Conservation (phyloP, 2,888 invertebrate genomes). For the Biston stratarius region DNA sequence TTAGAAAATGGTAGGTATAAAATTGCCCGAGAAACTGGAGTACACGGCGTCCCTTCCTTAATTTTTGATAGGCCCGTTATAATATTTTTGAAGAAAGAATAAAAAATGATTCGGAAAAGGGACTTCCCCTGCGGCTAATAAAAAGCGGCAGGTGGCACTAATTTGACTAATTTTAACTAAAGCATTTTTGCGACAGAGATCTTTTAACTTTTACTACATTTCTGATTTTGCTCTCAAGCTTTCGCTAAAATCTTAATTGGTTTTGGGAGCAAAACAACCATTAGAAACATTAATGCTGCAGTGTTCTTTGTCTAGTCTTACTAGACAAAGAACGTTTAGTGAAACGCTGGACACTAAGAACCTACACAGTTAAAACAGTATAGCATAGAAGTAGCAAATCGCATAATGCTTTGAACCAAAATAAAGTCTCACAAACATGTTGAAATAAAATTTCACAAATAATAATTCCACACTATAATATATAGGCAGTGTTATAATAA, state of each 20-base stretch:
- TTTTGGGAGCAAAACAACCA: conserved; percentile 9
- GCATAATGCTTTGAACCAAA: neutral
- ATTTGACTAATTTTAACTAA: conserved; percentile 32
- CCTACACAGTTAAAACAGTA: too few relatives aligned
- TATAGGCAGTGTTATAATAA: too few relatives aligned
- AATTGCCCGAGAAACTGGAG: neutral
- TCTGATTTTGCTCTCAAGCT: conserved; percentile 16
- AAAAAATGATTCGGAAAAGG: conserved; percentile 20
- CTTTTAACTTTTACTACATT: conserved; percentile 19
- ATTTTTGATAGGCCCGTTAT: conserved; percentile 12
- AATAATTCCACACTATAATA: too few relatives aligned
- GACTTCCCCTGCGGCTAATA: conserved; percentile 17
- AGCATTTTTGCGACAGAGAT: conserved; percentile 17
- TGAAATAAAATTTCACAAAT: too few relatives aligned
- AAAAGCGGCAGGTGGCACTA: conserved; percentile 29
- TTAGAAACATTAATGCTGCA: conserved; percentile 4
- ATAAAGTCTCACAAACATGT: too few relatives aligned
- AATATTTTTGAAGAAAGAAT: conserved; percentile 20
- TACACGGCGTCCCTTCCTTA: conserved; percentile 1
- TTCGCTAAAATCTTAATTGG: conserved; percentile 11
- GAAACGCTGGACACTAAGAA: neutral
- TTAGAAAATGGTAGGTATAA: neutral
- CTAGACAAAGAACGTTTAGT: neutral
- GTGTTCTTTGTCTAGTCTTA: neutral
- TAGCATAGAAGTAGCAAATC: neutral